Percentiles rank a stretch among this genome's conserved stretches.
Evolutionary conservation across 2,888 invertebrate genomes (phyloP).

Genomic region (Leptothorax acervorum): DNA sequence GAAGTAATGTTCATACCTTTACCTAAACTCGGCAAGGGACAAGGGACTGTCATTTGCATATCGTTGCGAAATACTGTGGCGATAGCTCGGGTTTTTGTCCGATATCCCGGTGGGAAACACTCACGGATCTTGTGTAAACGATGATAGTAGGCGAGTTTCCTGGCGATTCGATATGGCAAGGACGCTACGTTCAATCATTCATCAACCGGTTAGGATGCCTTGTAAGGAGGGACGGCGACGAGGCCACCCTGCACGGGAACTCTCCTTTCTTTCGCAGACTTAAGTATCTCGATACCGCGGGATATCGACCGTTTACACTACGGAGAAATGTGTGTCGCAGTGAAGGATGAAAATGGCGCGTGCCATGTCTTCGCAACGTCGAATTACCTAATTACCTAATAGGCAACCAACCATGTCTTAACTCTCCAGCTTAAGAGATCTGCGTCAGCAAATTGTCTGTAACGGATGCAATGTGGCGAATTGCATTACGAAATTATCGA

Average conservation of each 20-base stretch:
- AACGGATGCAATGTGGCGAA: not conserved
- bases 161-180: constrained; percentile 71
- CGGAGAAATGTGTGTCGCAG: constrained; percentile 67
- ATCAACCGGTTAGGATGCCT: constrained; percentile 69
- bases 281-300: constrained; percentile 63
- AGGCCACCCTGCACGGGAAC: constrained; percentile 74
- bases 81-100: constrained; percentile 23
- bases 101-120: not conserved
- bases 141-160: constrained; percentile 67
- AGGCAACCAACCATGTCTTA: not conserved
- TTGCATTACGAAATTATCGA: constrained; percentile 21
- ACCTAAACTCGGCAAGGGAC: not conserved
- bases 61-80: constrained; percentile 11
- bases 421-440: not conserved
- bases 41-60: not conserved
- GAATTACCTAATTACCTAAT: constrained; percentile 44
- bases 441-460: not conserved
- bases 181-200: constrained; percentile 67
- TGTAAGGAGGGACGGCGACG: constrained; percentile 80
- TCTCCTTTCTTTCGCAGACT: constrained; percentile 74
- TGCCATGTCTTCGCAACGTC: not conserved
- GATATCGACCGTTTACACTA: constrained; percentile 59
- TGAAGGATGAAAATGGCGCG: not conserved
- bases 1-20: too few species aligned
- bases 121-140: constrained; percentile 52